These are phyloP conservation scores for Phaonia tiefii DNA, from an alignment of 2,888 invertebrate genomes.

Conservation along the genomic window DNA sequence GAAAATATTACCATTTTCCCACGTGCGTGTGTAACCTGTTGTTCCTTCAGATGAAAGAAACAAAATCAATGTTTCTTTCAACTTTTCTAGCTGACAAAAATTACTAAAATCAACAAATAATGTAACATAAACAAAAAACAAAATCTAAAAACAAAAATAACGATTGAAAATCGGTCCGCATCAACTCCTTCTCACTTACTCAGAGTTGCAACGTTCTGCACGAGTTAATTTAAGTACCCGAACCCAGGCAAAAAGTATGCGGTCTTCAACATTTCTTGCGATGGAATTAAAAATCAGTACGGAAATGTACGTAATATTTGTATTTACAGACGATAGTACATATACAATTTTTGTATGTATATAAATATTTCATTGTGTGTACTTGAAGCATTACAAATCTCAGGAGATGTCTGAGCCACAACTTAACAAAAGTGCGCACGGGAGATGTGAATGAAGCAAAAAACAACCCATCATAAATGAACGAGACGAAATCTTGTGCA, in stretches of 20 bases:
- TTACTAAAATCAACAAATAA: constrained; percentile 59
- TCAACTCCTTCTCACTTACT: neutral
- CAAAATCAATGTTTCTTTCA: constrained; percentile 4
- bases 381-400: constrained; percentile 61
- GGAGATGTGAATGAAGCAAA: constrained; percentile 15
- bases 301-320: neutral
- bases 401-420: constrained; percentile 63
- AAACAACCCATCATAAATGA: constrained; percentile 28
- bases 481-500: constrained; percentile 55
- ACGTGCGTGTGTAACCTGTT: constrained; percentile 12
- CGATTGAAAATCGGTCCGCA: constrained; percentile 2
- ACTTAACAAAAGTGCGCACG: neutral
- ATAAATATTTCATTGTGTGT: constrained; percentile 41
- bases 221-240: constrained; percentile 56
- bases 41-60: neutral
- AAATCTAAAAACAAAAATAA: constrained; percentile 5
- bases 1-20: constrained; percentile 15
- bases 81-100: constrained; percentile 30
- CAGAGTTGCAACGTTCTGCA: constrained; percentile 44
- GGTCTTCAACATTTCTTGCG: constrained; percentile 47
- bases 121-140: constrained; percentile 6
- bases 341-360: neutral
- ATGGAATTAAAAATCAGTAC: constrained; percentile 60
- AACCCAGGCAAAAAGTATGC: constrained; percentile 40
- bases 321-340: constrained; percentile 3